phyloP scores from a whole-genome alignment of 2,888 invertebrate genomes.

The Macrosiphum euphorbiae region DNA sequence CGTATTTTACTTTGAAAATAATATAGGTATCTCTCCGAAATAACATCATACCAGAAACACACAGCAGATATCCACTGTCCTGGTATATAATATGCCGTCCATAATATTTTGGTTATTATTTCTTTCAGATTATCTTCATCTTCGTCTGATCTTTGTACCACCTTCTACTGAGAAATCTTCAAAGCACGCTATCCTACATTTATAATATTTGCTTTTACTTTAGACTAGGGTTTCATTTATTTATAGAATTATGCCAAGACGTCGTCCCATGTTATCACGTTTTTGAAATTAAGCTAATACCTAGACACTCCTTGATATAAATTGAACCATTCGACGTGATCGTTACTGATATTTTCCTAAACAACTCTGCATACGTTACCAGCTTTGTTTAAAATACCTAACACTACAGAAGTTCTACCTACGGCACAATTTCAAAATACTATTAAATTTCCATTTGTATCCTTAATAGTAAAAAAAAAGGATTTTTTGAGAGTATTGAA shows the following conservation, averaged over 20 bases:
- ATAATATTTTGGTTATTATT: background rate
- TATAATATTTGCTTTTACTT: background rate
- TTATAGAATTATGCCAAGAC: background rate
- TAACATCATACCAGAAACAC: background rate
- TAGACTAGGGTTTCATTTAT: background rate
- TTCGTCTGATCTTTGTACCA: background rate
- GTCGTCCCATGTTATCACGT: background rate
- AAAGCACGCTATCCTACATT: background rate
- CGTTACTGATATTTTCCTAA: background rate
- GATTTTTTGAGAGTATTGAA: background rate
- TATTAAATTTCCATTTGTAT: background rate
- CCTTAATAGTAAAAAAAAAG: background rate
- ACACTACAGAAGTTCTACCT: background rate
- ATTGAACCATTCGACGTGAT: background rate
- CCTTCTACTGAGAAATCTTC: background rate
- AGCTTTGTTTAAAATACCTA: background rate
- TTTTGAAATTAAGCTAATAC: background rate
- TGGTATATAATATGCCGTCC: no score
- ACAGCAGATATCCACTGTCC: background rate
- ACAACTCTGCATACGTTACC: background rate
- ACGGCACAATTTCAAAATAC: background rate
- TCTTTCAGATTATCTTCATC: background rate
- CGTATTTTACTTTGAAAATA: background rate
- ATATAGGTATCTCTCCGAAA: background rate
- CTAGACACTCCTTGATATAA: background rate